A percentile compares a stretch with the other conserved stretches of the same genome.
phyloP scores from a whole-genome alignment of 30 jellyfish, hydroid and myxozoan genomes.

The Hydractinia symbiolongicarpus region DNA sequence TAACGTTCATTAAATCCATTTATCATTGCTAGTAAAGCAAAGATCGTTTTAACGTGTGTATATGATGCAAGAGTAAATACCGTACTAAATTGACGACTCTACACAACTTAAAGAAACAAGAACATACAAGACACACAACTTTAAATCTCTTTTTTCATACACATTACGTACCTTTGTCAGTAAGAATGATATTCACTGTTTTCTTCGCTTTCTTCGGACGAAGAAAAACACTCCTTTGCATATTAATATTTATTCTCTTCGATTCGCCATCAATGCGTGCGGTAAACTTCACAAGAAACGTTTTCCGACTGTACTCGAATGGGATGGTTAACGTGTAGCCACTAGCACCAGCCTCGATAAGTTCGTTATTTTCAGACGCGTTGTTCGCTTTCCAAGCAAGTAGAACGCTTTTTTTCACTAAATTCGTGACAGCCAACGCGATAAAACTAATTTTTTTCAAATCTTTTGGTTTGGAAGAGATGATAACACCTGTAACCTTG shows the following conservation, averaged over 20 bases:
- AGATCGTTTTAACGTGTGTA: too few species aligned
- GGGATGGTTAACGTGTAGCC: background rate
- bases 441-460: background rate
- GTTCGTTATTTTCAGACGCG: background rate
- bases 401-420: background rate
- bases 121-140: too few species aligned
- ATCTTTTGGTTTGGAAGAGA: background rate
- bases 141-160: too few species aligned
- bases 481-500: background rate
- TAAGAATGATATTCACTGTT: background rate
- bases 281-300: background rate
- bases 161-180: slow-evolving; percentile 8
- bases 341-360: background rate
- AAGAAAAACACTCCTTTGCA: background rate
- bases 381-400: slow-evolving; percentile 8
- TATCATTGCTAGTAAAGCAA: too few species aligned
- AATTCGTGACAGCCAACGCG: slow-evolving; percentile 8
- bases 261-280: background rate
- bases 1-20: too few species aligned
- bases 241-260: background rate
- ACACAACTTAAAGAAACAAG: too few species aligned
- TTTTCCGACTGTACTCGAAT: background rate
- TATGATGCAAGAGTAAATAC: too few species aligned
- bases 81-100: too few species aligned
- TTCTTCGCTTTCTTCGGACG: background rate